Base-by-base conservation (phyloP, 1,140 invertebrate genomes). In the Pogonognathellus flavescens region DNA sequence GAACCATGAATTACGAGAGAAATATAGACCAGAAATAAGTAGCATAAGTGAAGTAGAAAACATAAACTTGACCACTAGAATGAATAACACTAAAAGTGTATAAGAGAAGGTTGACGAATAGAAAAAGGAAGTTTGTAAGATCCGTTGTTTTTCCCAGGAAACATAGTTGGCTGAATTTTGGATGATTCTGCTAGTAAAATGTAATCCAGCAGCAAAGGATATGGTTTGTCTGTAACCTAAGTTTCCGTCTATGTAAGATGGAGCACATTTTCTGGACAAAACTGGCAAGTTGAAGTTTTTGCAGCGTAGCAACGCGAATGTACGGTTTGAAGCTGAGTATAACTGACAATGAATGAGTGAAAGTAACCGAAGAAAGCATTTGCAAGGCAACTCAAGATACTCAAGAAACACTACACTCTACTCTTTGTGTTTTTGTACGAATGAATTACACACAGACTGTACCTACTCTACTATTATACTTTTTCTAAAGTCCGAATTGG, bases 201-300 rank as follows among this genome's bases (percentile, higher is more conserved):
- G 13, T 76, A 50, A 50, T 49, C 25, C 14, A 49, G n/a, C 70
- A 49, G n/a, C n/a, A n/a, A 31, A 76, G 70, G 25, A 76, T 76
- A 76, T 76, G 70, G 41, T 76, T 16, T 76, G 31, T 25, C 41
- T 18, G 70, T 50, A 76, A 50, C 31, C 70, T 76, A 76, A 76
- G 25, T 76, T 76, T 76, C 49, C 70, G 25, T 76, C 70, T 76
- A 31, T 76, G 70, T 76, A 14, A 76, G 70, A 76, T 49, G 70
- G 70, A 76, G 49, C 25, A 76, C 70, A 76, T 76, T 76, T 76
- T 76, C 70, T 76, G 70, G 70, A 76, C 70, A 76, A 76, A 76
- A 76, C 70, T 31, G 70, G 9, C n/a, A 76, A 72, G 25, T 72
- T 72, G 25, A 41, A 76, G 70, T 76, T 76, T 76, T 76, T 76